Evolutionary conservation across 2,113 vertebrate genomes (phyloP), one percentile per base, ranked within the genome.

Genomic region (Protomyctophum bolini): DNA sequence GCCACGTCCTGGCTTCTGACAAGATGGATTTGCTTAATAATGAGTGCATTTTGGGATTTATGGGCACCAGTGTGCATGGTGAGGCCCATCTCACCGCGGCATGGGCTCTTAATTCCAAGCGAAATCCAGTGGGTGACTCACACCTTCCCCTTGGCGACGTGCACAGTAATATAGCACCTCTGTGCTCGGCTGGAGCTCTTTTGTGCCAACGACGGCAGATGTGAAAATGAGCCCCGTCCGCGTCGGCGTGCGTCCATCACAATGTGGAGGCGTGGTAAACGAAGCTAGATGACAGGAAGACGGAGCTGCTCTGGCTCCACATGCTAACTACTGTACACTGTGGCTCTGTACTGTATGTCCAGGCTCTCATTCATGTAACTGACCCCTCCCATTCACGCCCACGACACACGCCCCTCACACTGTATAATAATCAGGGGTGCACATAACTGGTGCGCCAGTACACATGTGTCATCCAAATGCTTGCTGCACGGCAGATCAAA

Each of bases 1-100:
- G 86, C 75, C 69, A 61, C 57, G 62, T 72, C 73, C 69, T 1
- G 50, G 68, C 70, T 51, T 60, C 71, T 67, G 61, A 88, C 75
- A 79, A 86, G 86, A 87, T 75, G 67, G 81, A 88, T 87, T 85
- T 48, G 58, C 68, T 75, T 81, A 60, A 79, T 87, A 87, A 91
- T 79, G 83, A 79, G 86, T 55, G 62, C 76, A 67, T 79, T 68
- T 41, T 59, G 58, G 81, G 75, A 89, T 86, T 88, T 82, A 85
- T 77, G 72, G 55, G 60, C 28, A 59, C 54, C 33, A 0, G n/a
- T 2, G 58, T 79, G 33, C 33, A 41, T 6, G 74, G 69, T 72
- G 75, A 75, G 69, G 28, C 47, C 59, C 62, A 68, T 81, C 49
- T 71, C 63, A 84, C 72, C 62, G 8, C 1, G 6, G 66, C 63